These are phyloP conservation scores for Tenthredo scrophulariae DNA, from an alignment of 2,888 invertebrate genomes.

Conservation along the genomic window DNA sequence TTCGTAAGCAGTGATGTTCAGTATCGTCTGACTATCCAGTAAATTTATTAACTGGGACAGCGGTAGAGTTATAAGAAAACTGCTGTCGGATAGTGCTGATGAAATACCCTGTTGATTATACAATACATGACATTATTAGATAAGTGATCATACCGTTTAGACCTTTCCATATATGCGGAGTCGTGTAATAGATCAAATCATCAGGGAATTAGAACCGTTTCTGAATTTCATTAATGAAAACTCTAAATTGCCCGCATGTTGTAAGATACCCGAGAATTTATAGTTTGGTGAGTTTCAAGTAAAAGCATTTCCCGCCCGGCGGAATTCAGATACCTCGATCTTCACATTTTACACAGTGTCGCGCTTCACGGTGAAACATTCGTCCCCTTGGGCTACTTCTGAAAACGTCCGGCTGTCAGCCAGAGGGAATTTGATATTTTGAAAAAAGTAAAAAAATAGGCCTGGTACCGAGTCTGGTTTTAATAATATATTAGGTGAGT, in stretches of 20 bases:
- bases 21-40: constrained; percentile 82
- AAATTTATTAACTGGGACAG: constrained; percentile 81
- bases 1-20: constrained; percentile 84
- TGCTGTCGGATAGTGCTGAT: constrained; percentile 80
- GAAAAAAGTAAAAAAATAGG: not conserved
- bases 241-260: constrained; percentile 5
- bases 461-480: not conserved
- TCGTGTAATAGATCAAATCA: not conserved
- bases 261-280: not conserved
- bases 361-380: constrained; percentile 1
- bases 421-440: constrained; percentile 38
- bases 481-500: constrained; percentile 39
- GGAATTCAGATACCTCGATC: not conserved
- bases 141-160: not conserved
- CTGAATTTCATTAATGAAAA: not conserved
- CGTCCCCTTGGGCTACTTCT: constrained; percentile 21
- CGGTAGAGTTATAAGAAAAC: constrained; percentile 82
- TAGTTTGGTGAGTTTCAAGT: constrained; percentile 9
- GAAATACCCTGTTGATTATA: constrained; percentile 79
- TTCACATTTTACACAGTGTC: constrained; percentile 21
- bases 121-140: not conserved
- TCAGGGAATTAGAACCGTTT: not conserved
- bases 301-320: not conserved
- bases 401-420: constrained; percentile 38
- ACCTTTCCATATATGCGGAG: not conserved